Percentiles rank a stretch among this genome's conserved stretches.
phyloP scores from a whole-genome alignment of 2,113 vertebrate species.

The Hyperopisus bebe region DNA sequence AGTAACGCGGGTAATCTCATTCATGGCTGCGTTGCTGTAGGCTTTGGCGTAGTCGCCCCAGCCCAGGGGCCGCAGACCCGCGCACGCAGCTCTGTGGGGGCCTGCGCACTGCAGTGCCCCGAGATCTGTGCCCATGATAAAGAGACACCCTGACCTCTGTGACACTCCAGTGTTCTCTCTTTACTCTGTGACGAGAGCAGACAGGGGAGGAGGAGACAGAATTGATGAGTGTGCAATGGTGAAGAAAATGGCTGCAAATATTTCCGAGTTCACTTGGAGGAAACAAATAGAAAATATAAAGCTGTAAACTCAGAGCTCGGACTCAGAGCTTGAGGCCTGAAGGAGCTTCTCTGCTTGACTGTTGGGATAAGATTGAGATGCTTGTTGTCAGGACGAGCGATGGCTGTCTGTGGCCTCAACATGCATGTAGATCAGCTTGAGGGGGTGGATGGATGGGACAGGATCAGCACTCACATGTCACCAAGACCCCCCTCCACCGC shows the following conservation, averaged over 20 bases:
- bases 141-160: neutral
- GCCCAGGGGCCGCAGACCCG: neutral
- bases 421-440: neutral
- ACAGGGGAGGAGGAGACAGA: conserved; percentile 81
- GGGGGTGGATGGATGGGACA: neutral
- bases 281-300: neutral
- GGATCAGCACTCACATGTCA: neutral
- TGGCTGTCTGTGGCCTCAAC: neutral
- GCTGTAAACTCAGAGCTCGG: neutral
- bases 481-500: neutral
- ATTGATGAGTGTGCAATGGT: conserved; percentile 68
- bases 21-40: neutral
- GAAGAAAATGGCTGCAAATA: conserved; percentile 25
- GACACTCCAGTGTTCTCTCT: conserved; percentile 11
- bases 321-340: neutral
- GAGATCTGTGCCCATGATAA: neutral
- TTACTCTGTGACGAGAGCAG: conserved; percentile 65
- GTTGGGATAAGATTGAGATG: neutral
- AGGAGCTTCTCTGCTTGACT: neutral
- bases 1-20: neutral
- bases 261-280: neutral
- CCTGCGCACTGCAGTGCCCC: neutral
- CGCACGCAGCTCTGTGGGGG: neutral
- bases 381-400: neutral
- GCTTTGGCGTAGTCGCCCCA: neutral